phyloP scores from a whole-genome alignment of 2,113 vertebrate genomes.

The Neotoma lepida region DNA sequence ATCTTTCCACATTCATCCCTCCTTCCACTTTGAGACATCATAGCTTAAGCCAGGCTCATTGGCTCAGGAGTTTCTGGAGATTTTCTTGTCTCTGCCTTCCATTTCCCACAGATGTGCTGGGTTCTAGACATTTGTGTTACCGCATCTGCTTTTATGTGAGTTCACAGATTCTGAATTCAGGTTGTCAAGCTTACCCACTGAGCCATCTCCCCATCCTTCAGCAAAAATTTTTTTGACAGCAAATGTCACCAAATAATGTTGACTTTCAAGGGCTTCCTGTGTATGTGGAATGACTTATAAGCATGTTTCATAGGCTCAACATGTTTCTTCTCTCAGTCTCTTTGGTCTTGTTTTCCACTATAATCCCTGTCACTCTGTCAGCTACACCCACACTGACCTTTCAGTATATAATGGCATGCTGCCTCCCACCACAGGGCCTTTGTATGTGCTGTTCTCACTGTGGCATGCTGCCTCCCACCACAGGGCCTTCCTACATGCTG shows the following conservation, averaged over 20 bases:
- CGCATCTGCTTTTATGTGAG: background rate
- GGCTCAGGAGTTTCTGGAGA: too few relatives aligned
- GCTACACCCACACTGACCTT: background rate
- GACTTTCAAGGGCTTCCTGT: background rate
- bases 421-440: background rate
- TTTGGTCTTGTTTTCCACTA: background rate
- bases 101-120: background rate
- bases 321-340: background rate
- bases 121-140: background rate
- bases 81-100: background rate
- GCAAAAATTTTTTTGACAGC: background rate
- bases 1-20: background rate
- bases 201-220: background rate
- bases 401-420: background rate
- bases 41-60: too few relatives aligned
- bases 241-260: background rate
- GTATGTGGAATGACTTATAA: background rate
- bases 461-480: background rate
- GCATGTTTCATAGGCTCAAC: background rate
- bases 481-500: background rate
- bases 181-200: background rate
- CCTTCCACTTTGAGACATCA: background rate
- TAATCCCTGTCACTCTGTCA: background rate
- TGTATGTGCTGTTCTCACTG: background rate
- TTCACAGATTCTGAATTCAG: background rate